Conservation (phyloP, 2,113 vertebrate genomes). For the Cephalopterus ornatus region DNA sequence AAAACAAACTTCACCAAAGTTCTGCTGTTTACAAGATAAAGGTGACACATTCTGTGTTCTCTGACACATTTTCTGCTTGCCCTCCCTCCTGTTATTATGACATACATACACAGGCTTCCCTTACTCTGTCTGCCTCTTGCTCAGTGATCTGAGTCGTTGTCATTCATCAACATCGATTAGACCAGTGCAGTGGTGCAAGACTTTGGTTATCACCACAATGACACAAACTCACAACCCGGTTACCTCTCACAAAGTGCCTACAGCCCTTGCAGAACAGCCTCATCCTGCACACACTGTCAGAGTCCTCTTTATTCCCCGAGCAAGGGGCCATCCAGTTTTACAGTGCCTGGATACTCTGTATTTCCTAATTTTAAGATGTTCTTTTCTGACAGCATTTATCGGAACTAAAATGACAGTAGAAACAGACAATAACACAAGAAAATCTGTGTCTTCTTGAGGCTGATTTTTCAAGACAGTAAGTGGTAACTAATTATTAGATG, state of each 20-base stretch:
- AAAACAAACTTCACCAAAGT: neutral
- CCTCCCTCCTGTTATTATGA: neutral
- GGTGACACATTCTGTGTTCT: neutral
- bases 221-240: neutral
- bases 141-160: neutral
- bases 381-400: neutral
- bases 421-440: neutral
- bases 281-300: fast-evolving
- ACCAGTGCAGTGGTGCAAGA: neutral
- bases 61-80: neutral
- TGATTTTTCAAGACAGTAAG: neutral
- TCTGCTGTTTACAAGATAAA: neutral
- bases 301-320: fast-evolving
- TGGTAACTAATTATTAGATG: neutral
- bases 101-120: neutral
- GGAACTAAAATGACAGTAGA: neutral
- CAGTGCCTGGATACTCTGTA: neutral
- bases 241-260: neutral
- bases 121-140: neutral
- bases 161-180: neutral
- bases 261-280: neutral
- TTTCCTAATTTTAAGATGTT: neutral
- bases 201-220: neutral
- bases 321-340: neutral
- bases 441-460: neutral